Evolutionary conservation across 2,113 vertebrate genomes (phyloP).

Genomic region (Pangasianodon gigas): DNA sequence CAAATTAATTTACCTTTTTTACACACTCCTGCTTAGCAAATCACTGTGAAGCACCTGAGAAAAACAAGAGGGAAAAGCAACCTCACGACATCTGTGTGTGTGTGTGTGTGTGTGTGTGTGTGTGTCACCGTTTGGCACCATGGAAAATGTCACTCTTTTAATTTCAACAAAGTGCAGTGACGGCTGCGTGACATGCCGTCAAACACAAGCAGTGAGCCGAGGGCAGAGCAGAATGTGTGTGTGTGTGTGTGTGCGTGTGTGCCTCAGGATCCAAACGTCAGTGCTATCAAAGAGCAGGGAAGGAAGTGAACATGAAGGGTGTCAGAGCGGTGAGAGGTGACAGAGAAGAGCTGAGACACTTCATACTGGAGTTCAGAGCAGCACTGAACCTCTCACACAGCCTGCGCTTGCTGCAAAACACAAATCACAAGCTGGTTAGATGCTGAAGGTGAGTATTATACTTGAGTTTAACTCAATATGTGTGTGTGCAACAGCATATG

Average conservation of each 20-base stretch:
- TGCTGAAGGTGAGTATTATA: neutral
- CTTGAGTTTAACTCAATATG: neutral
- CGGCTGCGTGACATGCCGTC: constrained; percentile 39
- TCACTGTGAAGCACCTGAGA: neutral
- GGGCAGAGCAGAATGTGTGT: neutral
- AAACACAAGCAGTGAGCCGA: constrained; percentile 29
- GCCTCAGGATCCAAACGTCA: constrained; percentile 16
- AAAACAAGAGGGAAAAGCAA: neutral
- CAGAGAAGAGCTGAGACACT: neutral
- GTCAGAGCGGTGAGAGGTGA: constrained; percentile 42
- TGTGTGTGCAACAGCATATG: neutral
- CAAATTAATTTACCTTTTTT: neutral
- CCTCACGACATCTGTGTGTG: neutral
- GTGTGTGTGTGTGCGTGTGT: constrained; percentile 13
- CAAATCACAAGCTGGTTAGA: constrained; percentile 3
- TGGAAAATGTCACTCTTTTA: constrained; percentile 46
- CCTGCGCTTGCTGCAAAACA: neutral
- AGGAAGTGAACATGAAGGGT: constrained; percentile 32
- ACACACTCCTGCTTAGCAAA: neutral
- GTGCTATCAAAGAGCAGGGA: constrained; percentile 26
- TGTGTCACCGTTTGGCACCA: constrained; percentile 17
- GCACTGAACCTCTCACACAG: neutral
- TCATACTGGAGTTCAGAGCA: neutral
- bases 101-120: constrained; percentile 26
- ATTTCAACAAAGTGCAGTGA: constrained; percentile 34